A percentile compares a stretch with the other conserved stretches of the same genome.
Evolutionary conservation across 2,888 invertebrate genomes (phyloP).

Genomic region (Anodontia alba): DNA sequence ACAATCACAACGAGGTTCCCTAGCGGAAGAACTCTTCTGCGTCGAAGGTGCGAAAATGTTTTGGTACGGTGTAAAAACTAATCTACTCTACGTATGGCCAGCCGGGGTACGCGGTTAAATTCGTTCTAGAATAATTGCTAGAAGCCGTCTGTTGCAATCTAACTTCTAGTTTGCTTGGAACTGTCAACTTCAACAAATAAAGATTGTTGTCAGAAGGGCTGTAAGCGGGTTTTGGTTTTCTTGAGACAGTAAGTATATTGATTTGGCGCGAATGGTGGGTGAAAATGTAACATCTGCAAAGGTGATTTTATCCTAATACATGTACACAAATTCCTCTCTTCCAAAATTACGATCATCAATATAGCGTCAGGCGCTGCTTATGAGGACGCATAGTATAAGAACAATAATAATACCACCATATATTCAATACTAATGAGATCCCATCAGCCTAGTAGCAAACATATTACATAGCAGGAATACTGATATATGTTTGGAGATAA

Average conservation of each 20-base stretch:
- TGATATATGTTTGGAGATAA: too few relatives aligned
- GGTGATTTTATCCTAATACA: too few relatives aligned
- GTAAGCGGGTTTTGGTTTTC: constrained; percentile 15
- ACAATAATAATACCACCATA: too few relatives aligned
- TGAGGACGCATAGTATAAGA: too few relatives aligned
- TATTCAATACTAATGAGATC: too few relatives aligned
- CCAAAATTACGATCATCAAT: too few relatives aligned
- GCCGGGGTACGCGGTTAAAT: constrained; percentile 62
- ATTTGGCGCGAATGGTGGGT: neutral
- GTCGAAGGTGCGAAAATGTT: constrained; percentile 63
- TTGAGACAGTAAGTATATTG: neutral
- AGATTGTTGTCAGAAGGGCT: constrained; percentile 57
- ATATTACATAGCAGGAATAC: too few relatives aligned
- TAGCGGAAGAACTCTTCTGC: constrained; percentile 58
- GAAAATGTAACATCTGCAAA: neutral
- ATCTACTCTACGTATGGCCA: constrained; percentile 60
- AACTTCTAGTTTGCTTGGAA: constrained; percentile 52
- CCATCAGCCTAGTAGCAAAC: too few relatives aligned
- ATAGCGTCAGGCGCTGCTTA: too few relatives aligned
- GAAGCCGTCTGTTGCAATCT: constrained; percentile 54
- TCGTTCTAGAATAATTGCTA: constrained; percentile 65
- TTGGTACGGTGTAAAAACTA: constrained; percentile 65
- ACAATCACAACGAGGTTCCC: constrained; percentile 60
- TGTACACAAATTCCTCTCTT: too few relatives aligned
- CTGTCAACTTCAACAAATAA: constrained; percentile 60